Percentiles rank a stretch among this genome's conserved stretches.
Conservation (phyloP, 2,797 vertebrate species). For the Nasua narica region DNA sequence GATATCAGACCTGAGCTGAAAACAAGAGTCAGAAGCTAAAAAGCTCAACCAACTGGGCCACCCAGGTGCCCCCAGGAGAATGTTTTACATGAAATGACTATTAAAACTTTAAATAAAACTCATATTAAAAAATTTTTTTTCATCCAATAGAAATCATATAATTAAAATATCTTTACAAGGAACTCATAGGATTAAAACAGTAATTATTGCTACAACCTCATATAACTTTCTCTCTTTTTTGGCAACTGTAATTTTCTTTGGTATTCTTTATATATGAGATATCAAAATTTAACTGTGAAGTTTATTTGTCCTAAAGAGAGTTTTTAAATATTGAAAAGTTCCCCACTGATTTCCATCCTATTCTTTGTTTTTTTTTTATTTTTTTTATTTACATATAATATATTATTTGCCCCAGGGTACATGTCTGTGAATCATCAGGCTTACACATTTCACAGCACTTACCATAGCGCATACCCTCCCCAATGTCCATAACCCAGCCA, state of each 20-base stretch:
- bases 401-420: too few relatives aligned
- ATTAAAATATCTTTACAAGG: neutral
- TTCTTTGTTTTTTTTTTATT: too few relatives aligned
- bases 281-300: neutral
- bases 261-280: neutral
- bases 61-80: neutral
- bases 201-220: neutral
- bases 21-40: neutral
- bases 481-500: too few relatives aligned
- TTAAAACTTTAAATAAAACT: conserved; percentile 22
- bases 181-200: neutral
- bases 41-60: neutral
- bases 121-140: neutral
- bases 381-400: too few relatives aligned
- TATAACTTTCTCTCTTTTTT: neutral
- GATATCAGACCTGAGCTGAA: neutral
- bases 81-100: neutral
- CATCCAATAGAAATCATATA: neutral
- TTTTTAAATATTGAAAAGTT: neutral
- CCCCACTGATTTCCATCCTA: neutral
- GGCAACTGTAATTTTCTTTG: neutral
- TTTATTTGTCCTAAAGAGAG: neutral
- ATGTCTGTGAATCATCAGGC: too few relatives aligned
- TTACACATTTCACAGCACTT: too few relatives aligned
- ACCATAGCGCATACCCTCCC: too few relatives aligned